Conservation (phyloP, 2,797 vertebrate species). For the Hoplostethus atlanticus region DNA sequence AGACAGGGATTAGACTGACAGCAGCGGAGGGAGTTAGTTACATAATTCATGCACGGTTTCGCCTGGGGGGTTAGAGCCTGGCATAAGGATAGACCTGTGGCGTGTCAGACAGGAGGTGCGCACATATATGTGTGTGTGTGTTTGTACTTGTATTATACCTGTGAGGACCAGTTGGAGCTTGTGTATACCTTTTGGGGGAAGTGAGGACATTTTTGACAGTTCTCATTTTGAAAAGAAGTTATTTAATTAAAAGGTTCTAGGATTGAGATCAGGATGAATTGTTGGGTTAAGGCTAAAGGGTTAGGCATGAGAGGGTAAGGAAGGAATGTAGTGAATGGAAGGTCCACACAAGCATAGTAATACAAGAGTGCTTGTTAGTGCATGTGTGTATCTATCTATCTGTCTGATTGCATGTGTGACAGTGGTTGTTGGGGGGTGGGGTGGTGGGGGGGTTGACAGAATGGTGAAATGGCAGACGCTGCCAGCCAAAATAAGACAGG, state of each 20-base stretch:
- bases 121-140: not conserved
- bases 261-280: not conserved
- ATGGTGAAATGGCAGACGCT: conserved; percentile 43
- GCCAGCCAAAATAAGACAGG: conserved; percentile 54
- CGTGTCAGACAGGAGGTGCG: not conserved
- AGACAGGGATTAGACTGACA: conserved; percentile 29
- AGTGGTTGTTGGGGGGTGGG: not conserved
- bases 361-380: conserved; percentile 4
- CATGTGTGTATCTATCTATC: conserved; percentile 19
- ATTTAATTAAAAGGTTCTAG: too few relatives aligned
- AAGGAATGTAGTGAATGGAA: not conserved
- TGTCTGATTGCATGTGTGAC: not conserved
- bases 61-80: not conserved
- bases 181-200: not conserved
- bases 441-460: conserved; percentile 13
- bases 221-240: not conserved
- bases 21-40: conserved; percentile 28
- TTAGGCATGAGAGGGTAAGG: too few relatives aligned
- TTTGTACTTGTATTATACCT: not conserved
- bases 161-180: not conserved
- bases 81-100: conserved; percentile 1
- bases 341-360: not conserved
- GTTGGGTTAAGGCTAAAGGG: not conserved
- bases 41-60: conserved; percentile 39
- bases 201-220: not conserved